Evolutionary conservation across 1,140 invertebrate genomes (phyloP).

Genomic region (Sesamia nonagrioides): DNA sequence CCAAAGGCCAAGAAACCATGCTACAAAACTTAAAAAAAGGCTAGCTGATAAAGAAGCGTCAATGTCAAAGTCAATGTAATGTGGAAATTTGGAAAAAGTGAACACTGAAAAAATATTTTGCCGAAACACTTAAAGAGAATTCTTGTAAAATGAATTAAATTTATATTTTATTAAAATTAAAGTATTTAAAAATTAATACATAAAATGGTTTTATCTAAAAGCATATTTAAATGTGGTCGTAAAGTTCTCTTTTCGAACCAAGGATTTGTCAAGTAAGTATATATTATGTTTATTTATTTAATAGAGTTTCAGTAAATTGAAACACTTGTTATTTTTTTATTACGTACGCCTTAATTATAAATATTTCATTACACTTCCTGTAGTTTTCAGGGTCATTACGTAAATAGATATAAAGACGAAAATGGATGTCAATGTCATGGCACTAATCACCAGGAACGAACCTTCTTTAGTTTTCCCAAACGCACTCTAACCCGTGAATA

Average conservation of each 20-base stretch:
- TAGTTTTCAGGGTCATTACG: slow-evolving; percentile 85
- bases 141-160: not conserved
- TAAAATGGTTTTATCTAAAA: slow-evolving; percentile 59
- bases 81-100: too few species aligned
- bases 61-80: too few species aligned
- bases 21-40: too few species aligned
- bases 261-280: slow-evolving; percentile 54
- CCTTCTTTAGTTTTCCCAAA: slow-evolving; percentile 79
- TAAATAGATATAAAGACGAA: slow-evolving; percentile 74
- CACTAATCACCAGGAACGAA: slow-evolving; percentile 65
- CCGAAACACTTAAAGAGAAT: too few species aligned
- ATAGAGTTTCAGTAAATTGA: not conserved
- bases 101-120: too few species aligned
- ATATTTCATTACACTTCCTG: slow-evolving; percentile 50
- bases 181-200: too few species aligned
- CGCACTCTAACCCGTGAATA: slow-evolving; percentile 88
- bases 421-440: slow-evolving; percentile 72
- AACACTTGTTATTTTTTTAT: not conserved
- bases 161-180: not conserved
- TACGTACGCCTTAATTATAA: not conserved
- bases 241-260: slow-evolving; percentile 56
- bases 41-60: too few species aligned
- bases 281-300: not conserved
- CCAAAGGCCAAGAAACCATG: too few species aligned
- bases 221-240: slow-evolving; percentile 12